Evolutionary conservation across 2,888 invertebrate genomes (phyloP), one percentile per base, ranked within the genome.

Genomic region (Polyommatus icarus): DNA sequence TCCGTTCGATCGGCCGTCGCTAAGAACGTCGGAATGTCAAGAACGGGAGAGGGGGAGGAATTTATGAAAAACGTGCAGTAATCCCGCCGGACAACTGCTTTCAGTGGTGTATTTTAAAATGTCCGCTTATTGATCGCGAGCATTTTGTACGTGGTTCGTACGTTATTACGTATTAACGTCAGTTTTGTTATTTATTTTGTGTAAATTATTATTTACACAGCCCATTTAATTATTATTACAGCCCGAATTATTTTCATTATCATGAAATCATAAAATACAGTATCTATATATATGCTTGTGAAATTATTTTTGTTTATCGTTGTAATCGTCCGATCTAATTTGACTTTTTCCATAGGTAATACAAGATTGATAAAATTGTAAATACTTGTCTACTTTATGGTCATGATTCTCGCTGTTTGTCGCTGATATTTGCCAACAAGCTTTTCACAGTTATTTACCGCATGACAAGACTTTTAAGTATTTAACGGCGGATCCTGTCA

Each of bases 1-100:
- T 89, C 89, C 88, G 83, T 83, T 83, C 81, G 81, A 83, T 79
- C 80, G 78, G 80, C 80, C 80, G 79, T 82, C 80, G 79, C 80
- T 79, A 76, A 78, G 80, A 80, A 80, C 78, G 80, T 78, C 15
- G 77, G 77, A 50, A 72, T 79, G 76, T 80, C 79, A 78, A 79
- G 79, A 79, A 78, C 76, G 81, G 78, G 81, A 83, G 78, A 79
- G 78, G 80, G 79, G 78, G 80, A 77, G 80, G 78, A 78, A 80
- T 80, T 81, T 79, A 81, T 81, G 80, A 82, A 84, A 83, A 82
- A 82, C 79, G 81, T 80, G 78, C 76, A 79, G 73, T 76, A 77
- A 80, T 71, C 77, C 78, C 78, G 79, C 80, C 78, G 78, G 79
- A 77, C 76, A 73, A 78, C 46, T 78, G 40, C 50, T 75, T 76